These are phyloP conservation scores for Andrena bucephala DNA, from an alignment of 2,888 invertebrate species.

Conservation along the genomic window DNA sequence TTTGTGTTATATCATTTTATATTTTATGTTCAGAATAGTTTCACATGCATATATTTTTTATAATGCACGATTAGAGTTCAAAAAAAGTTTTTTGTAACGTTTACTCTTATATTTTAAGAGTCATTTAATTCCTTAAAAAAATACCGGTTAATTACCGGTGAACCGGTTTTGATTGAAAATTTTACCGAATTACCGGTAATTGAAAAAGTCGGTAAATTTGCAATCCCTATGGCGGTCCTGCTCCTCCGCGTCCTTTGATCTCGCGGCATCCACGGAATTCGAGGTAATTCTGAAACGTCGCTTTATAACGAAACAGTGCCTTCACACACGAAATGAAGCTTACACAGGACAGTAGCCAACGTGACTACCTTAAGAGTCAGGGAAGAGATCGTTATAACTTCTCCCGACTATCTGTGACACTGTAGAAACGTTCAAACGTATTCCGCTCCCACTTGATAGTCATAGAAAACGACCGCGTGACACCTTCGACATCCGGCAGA, in stretches of 20 bases:
- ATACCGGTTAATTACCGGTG: too few relatives aligned
- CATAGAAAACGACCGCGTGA: conserved; percentile 2
- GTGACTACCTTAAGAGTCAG: not conserved
- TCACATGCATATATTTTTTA: too few relatives aligned
- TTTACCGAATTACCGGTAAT: too few relatives aligned
- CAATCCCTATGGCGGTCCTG: not conserved
- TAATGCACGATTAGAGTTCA: too few relatives aligned
- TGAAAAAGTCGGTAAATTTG: too few relatives aligned
- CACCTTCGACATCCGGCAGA: not conserved
- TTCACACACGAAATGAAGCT: not conserved
- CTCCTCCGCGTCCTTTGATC: conserved; percentile 25
- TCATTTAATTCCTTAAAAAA: too few relatives aligned
- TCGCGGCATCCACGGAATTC: conserved; percentile 9
- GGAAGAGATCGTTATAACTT: conserved; percentile 7
- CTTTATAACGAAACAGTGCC: not conserved
- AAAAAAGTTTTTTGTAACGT: too few relatives aligned
- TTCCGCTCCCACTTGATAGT: too few relatives aligned
- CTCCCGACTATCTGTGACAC: not conserved
- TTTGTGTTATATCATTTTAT: too few relatives aligned
- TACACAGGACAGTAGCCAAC: not conserved
- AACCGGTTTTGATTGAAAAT: too few relatives aligned
- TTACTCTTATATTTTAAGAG: too few relatives aligned
- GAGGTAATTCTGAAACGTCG: not conserved
- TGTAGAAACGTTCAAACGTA: not conserved
- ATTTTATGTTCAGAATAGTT: too few relatives aligned